A percentile compares a stretch with the other conserved stretches of the same genome.
Conservation (phyloP, 2,113 vertebrate species). For the Micromys minutus region DNA sequence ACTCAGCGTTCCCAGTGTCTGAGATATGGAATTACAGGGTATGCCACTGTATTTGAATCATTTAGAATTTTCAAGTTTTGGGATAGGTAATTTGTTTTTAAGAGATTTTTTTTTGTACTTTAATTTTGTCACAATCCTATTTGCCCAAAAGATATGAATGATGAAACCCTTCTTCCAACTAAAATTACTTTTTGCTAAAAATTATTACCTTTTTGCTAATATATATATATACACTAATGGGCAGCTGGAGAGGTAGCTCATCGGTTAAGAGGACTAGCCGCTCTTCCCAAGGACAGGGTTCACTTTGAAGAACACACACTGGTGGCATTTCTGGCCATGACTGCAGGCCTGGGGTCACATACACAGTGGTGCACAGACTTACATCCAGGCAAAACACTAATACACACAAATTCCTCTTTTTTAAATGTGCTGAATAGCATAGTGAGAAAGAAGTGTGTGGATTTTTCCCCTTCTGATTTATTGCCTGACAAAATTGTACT, state of each 20-base stretch:
- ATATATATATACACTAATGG: too few relatives aligned
- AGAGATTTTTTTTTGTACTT: slow-evolving; percentile 8
- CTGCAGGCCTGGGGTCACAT: not conserved
- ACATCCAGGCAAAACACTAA: not conserved
- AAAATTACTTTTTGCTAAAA: slow-evolving; percentile 51
- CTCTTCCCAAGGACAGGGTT: not conserved
- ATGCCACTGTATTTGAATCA: not conserved
- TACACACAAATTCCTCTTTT: not conserved
- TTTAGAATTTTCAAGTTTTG: not conserved
- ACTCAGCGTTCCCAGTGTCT: not conserved
- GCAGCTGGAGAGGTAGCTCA: not conserved
- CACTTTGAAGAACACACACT: not conserved
- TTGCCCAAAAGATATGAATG: slow-evolving; percentile 40
- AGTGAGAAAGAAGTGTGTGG: not conserved
- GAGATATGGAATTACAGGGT: not conserved
- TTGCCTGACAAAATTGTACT: not conserved
- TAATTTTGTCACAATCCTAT: slow-evolving; percentile 11
- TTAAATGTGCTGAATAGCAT: not conserved
- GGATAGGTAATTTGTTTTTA: slow-evolving; percentile 13
- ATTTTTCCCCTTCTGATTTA: not conserved
- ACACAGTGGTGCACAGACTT: not conserved
- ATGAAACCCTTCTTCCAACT: not conserved
- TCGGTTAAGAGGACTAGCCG: not conserved
- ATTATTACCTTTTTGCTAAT: too few relatives aligned
- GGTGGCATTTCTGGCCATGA: not conserved